These are phyloP conservation scores for Drosophila lutescens DNA, from an alignment of 2,888 invertebrate genomes.

Conservation along the genomic window DNA sequence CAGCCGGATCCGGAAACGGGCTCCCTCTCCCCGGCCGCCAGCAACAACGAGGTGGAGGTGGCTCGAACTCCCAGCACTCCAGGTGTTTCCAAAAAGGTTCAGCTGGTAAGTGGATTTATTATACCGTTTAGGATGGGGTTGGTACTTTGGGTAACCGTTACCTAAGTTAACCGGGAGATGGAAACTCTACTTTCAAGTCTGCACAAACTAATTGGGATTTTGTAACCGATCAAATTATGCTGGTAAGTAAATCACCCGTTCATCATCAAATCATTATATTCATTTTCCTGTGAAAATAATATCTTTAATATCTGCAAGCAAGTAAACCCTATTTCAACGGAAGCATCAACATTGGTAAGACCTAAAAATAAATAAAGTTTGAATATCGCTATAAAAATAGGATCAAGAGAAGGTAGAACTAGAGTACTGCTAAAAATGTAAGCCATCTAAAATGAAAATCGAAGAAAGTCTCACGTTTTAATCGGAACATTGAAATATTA, in stretches of 20 bases:
- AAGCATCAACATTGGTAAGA: constrained; percentile 51
- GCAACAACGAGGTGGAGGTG: constrained; percentile 74
- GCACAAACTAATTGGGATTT: constrained; percentile 77
- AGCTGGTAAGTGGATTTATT: constrained; percentile 87
- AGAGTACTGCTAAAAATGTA: neutral
- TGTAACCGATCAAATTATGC: constrained; percentile 75
- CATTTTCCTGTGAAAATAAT: constrained; percentile 16
- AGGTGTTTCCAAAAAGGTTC: constrained; percentile 93
- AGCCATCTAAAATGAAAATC: too few species aligned
- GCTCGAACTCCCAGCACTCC: constrained; percentile 86
- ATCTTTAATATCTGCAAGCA: constrained; percentile 78
- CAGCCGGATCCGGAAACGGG: constrained; percentile 88
- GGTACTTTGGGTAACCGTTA: neutral
- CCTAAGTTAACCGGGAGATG: neutral
- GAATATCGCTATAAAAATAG: too few species aligned
- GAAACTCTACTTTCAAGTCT: constrained; percentile 59
- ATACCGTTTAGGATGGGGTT: neutral
- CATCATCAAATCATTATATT: neutral
- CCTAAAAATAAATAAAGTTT: too few species aligned
- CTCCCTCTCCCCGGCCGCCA: constrained; percentile 83
- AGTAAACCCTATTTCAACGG: constrained; percentile 73
- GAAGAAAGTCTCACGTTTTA: neutral
- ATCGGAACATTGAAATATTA: neutral
- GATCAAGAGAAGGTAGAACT: neutral
- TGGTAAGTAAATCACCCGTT: constrained; percentile 56